These are phyloP conservation scores for Mus spicilegus DNA, from an alignment of 2,113 vertebrate species.

Conservation along the genomic window DNA sequence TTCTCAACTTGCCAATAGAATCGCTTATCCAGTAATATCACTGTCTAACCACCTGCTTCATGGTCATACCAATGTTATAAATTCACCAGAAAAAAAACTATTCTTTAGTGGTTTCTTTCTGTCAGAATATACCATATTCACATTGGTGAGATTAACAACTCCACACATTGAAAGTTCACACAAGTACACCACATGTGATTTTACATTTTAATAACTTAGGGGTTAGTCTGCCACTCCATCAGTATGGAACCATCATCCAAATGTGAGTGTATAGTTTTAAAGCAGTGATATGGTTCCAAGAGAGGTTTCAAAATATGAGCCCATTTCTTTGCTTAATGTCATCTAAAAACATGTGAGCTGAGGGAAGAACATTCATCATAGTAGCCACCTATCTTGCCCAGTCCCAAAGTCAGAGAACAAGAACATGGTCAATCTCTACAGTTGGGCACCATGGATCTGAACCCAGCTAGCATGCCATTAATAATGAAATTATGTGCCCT, in stretches of 20 bases:
- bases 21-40: neutral
- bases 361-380: neutral
- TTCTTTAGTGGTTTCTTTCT: constrained; percentile 35
- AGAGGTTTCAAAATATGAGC: neutral
- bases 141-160: constrained; percentile 2
- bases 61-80: neutral
- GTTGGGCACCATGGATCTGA: constrained; percentile 23
- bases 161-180: neutral
- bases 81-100: constrained; percentile 3
- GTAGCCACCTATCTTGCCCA: neutral
- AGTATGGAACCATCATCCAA: constrained; percentile 28
- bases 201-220: constrained; percentile 46
- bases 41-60: neutral
- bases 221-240: neutral
- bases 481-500: neutral
- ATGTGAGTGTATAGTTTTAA: neutral
- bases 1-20: constrained; percentile 25
- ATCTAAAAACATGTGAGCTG: neutral
- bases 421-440: neutral
- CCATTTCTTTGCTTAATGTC: neutral
- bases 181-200: neutral
- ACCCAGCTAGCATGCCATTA: neutral
- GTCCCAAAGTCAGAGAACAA: neutral
- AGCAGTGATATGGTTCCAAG: neutral
- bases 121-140: constrained; percentile 5